Percentiles rank a stretch among this genome's conserved stretches.
Evolutionary conservation across 2,888 invertebrate species (phyloP).

Genomic region (Brachypalpus laphriformis): DNA sequence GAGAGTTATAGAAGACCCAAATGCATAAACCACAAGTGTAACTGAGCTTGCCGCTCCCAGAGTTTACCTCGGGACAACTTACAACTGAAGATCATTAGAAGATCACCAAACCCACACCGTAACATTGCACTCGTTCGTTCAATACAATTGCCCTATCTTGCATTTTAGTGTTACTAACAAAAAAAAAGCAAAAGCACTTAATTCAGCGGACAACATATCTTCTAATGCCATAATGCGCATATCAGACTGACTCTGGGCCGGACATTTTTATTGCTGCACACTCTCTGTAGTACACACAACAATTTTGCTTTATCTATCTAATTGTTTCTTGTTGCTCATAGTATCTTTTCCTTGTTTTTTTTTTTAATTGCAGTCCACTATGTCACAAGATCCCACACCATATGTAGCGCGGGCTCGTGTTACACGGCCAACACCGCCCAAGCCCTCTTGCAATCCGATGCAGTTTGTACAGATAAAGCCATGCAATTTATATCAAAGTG

Average conservation of each 20-base stretch:
- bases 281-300: slow-evolving; percentile 1
- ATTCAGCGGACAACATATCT: slow-evolving; percentile 44
- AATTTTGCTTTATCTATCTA: slow-evolving; percentile 20
- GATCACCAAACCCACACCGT: slow-evolving; percentile 47
- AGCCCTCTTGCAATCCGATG: slow-evolving; percentile 93
- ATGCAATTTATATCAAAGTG: slow-evolving; percentile 92
- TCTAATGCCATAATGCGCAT: slow-evolving; percentile 13
- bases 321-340: slow-evolving; percentile 40
- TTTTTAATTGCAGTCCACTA: slow-evolving; percentile 79
- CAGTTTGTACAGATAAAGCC: slow-evolving; percentile 95
- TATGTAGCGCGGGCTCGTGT: slow-evolving; percentile 84
- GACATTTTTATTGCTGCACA: not conserved
- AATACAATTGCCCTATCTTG: slow-evolving; percentile 59
- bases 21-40: slow-evolving; percentile 1
- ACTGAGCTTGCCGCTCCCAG: slow-evolving; percentile 16
- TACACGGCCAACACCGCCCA: slow-evolving; percentile 89
- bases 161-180: slow-evolving; percentile 29
- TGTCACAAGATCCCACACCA: slow-evolving; percentile 82
- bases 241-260: not conserved
- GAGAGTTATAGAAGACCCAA: slow-evolving; percentile 2
- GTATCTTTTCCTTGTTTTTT: not conserved
- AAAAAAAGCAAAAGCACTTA: slow-evolving; percentile 42
- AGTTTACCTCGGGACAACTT: not conserved
- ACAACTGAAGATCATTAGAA: slow-evolving; percentile 28
- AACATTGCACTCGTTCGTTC: slow-evolving; percentile 51